Base-by-base conservation (phyloP, 2,888 invertebrate genomes). In the Marasmarcha lunaedactyla region DNA sequence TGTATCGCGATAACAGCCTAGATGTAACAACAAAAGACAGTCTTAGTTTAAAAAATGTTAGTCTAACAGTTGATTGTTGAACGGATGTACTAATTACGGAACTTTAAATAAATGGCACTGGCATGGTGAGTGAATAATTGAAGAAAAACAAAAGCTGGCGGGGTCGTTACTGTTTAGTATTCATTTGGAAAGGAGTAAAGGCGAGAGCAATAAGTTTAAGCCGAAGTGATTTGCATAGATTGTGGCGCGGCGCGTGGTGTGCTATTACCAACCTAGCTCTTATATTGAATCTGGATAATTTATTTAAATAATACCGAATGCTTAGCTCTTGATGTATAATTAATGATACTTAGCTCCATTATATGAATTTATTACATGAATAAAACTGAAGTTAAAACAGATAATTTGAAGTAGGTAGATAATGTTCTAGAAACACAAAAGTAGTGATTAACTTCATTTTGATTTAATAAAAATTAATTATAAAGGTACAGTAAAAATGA, bases 171-270 rank as follows among this genome's bases (percentile, higher is more conserved):
- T 79, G 63, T 78, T 79, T 79, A 81, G 76, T 81, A 79, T 81
- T 76, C 79, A 77, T 78, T 79, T 77, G 73, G 74, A 79, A 79
- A 79, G 77, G 73, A 76, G 72, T 71, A 61, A 72, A 77, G 76
- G 73, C 71, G 79, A 79, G 79, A 81, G 79, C 73, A 78, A 81
- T 79, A 81, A 81, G 76, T 81, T 73, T 69, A 70, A 69, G 68
- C 57, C 54, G 54, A 12, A n/a, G 65, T 68, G 71, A 81, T 81
- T 83, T 81, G 77, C 83, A 81, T 83, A 81, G 79, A 81, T 81
- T 81, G 78, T 64, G 64, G 61, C 54, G 50, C 48, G 52, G 44
- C 42, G 42, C 37, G 42, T 42, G 30, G 30, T 30, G 11, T 43
- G 46, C 39, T 26, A 30, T 35, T 39, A 37, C 35, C 33, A 40